A percentile compares a stretch with the other conserved stretches of the same genome.
These are phyloP conservation scores for Cremastinae sp. DNA, from an alignment of 2,888 invertebrate genomes.

Conservation along the genomic window DNA sequence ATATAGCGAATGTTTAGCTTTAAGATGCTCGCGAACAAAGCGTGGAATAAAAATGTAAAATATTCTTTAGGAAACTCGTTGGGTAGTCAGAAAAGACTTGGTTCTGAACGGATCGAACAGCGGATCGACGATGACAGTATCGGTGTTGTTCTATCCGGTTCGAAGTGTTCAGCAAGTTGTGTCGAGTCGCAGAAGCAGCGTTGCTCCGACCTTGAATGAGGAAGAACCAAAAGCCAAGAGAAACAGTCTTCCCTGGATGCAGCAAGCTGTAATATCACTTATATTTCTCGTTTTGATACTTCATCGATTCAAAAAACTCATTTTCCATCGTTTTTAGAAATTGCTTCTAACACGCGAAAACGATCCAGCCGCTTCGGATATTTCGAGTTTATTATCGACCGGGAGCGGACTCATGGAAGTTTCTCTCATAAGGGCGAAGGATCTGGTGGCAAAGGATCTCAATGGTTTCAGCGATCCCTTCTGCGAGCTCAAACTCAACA, in stretches of 20 bases:
- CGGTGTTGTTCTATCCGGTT: conserved; percentile 81
- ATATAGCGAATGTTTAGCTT: background rate
- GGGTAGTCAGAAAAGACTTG: conserved; percentile 74
- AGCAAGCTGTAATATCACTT: conserved; percentile 80
- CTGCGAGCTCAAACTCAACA: conserved; percentile 81
- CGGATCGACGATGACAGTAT: conserved; percentile 79
- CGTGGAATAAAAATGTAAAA: background rate
- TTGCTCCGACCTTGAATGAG: conserved; percentile 68
- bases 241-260: conserved; percentile 79
- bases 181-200: conserved; percentile 71
- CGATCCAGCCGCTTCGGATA: conserved; percentile 74
- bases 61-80: conserved; percentile 71
- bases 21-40: background rate
- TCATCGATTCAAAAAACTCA: too few relatives aligned
- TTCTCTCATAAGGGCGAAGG: conserved; percentile 80
- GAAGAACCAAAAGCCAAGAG: conserved; percentile 76
- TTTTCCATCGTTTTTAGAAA: conserved; percentile 74
- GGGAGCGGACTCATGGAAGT: conserved; percentile 81
- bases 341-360: conserved; percentile 74
- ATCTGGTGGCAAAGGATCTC: conserved; percentile 82
- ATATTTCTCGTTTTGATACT: too few relatives aligned
- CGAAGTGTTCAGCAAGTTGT: conserved; percentile 72
- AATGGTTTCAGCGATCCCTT: conserved; percentile 83
- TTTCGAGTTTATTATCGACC: conserved; percentile 77
- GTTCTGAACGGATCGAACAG: conserved; percentile 74